Conservation (phyloP, 2,888 invertebrate genomes). For the Himalopsyche kuldschensis region DNA sequence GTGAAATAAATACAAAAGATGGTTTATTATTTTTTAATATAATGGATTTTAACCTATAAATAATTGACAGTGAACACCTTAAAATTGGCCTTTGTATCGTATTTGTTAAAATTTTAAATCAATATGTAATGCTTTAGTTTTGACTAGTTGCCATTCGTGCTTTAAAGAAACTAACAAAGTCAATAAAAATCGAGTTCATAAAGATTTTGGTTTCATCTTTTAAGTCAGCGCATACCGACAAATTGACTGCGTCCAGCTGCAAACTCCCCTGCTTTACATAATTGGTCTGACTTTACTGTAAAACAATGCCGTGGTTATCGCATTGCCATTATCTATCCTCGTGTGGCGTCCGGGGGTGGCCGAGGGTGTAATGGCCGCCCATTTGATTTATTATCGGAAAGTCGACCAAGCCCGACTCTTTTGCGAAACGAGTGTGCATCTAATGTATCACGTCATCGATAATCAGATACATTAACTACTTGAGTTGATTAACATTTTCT, state of each 20-base stretch:
- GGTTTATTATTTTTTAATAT: too few relatives aligned
- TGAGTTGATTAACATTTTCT: neutral
- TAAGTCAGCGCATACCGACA: neutral
- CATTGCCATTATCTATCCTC: constrained; percentile 19
- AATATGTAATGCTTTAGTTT: too few relatives aligned
- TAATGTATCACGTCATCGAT: neutral
- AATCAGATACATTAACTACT: neutral
- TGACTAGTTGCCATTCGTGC: too few relatives aligned
- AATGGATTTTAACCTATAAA: too few relatives aligned
- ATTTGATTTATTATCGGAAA: neutral
- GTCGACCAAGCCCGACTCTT: constrained; percentile 8
- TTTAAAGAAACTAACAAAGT: too few relatives aligned
- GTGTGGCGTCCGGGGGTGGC: constrained; percentile 11
- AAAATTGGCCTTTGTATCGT: too few relatives aligned
- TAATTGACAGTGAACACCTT: too few relatives aligned
- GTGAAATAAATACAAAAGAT: too few relatives aligned
- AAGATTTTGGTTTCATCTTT: neutral
- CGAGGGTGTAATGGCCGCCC: neutral
- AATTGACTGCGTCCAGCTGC: neutral
- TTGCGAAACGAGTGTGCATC: neutral
- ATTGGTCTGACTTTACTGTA: constrained; percentile 16
- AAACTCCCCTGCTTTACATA: constrained; percentile 14
- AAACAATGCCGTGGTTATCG: constrained; percentile 18
- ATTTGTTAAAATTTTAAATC: too few relatives aligned
- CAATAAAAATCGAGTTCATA: neutral